Evolutionary conservation across 2,113 vertebrate species (phyloP).

Genomic region (Semnornis frantzii): DNA sequence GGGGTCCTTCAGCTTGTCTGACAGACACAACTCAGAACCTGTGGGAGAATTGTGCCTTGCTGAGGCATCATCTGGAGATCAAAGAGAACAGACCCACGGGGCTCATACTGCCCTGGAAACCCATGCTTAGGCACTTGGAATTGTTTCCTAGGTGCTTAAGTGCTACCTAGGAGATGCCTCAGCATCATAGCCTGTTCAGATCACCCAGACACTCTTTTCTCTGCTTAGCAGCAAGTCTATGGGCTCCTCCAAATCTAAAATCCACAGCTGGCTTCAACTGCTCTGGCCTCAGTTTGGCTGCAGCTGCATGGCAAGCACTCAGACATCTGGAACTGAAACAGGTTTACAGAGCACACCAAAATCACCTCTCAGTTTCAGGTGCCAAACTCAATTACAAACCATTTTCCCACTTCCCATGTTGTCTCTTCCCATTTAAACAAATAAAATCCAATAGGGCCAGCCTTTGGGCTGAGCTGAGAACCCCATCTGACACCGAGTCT

Average conservation of each 20-base stretch:
- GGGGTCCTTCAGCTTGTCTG: not conserved
- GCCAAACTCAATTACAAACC: not conserved
- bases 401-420: not conserved
- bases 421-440: not conserved
- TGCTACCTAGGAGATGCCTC: not conserved
- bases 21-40: not conserved
- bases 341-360: not conserved
- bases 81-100: rapidly evolving
- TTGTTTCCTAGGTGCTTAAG: not conserved
- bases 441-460: not conserved
- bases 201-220: not conserved
- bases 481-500: not conserved
- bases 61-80: not conserved
- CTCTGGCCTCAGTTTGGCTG: not conserved
- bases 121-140: not conserved
- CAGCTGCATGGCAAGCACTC: not conserved
- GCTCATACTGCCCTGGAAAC: not conserved
- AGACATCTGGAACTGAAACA: not conserved
- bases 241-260: not conserved
- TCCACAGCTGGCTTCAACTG: not conserved
- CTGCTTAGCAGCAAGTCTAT: not conserved
- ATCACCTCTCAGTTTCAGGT: not conserved
- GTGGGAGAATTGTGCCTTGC: not conserved
- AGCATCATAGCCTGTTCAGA: not conserved
- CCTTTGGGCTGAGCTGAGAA: not conserved